Percentiles rank a stretch among this genome's conserved stretches.
phyloP scores from a whole-genome alignment of 2,888 invertebrate species.

The Allygus modestus region DNA sequence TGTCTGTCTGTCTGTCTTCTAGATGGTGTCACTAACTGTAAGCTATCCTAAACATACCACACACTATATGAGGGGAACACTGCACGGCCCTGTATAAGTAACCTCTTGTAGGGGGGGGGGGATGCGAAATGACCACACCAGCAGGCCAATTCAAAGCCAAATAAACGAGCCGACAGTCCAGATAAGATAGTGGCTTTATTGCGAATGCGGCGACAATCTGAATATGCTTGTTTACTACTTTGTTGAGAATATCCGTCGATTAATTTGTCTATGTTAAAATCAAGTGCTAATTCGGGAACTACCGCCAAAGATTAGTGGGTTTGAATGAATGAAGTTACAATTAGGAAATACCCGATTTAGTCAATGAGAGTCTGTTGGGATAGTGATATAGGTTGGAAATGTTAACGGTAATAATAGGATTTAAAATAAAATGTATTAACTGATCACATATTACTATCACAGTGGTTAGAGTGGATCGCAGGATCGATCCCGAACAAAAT shows the following conservation, averaged over 20 bases:
- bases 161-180: constrained; percentile 4
- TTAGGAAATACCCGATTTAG: neutral
- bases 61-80: neutral
- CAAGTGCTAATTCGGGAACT: neutral
- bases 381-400: too few species aligned
- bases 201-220: neutral
- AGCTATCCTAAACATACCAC: neutral
- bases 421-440: too few species aligned
- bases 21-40: neutral
- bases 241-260: neutral
- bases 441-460: too few species aligned
- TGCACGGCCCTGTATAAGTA: neutral
- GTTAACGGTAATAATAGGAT: too few species aligned
- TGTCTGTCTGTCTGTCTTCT: neutral
- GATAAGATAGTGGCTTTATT: constrained; percentile 4
- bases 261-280: neutral
- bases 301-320: neutral
- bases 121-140: neutral
- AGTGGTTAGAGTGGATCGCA: too few species aligned
- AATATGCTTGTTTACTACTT: neutral
- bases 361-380: neutral
- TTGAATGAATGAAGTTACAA: neutral
- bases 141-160: neutral
- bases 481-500: too few species aligned
- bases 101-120: neutral